Evolutionary conservation across 2,888 invertebrate genomes (phyloP).

Genomic region (Hofmannophila pseudospretella): DNA sequence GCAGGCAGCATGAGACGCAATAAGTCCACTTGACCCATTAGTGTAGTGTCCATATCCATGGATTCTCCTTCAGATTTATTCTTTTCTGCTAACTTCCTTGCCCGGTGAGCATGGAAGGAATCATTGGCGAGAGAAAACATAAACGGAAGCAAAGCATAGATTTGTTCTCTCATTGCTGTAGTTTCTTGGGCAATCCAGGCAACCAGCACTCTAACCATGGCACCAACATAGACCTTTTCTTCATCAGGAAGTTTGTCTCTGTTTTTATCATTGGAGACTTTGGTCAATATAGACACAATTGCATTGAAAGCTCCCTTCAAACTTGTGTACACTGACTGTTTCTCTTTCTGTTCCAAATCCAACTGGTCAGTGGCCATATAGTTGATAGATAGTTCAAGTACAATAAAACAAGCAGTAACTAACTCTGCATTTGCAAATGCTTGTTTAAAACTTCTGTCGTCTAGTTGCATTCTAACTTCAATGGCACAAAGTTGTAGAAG

Average conservation of each 20-base stretch:
- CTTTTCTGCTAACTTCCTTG: constrained; percentile 83
- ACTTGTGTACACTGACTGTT: constrained; percentile 92
- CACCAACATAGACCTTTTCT: constrained; percentile 89
- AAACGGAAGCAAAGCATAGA: constrained; percentile 89
- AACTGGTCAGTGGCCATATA: constrained; percentile 89
- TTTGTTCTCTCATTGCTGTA: constrained; percentile 89
- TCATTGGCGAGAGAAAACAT: constrained; percentile 89
- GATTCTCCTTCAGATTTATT: constrained; percentile 77
- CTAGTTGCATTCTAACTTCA: constrained; percentile 95
- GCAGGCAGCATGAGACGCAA: constrained; percentile 91
- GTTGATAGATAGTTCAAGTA: constrained; percentile 87
- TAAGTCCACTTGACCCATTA: constrained; percentile 82
- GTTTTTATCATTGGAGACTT: constrained; percentile 86
- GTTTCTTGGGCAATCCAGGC: constrained; percentile 96
- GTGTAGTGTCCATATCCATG: constrained; percentile 58
- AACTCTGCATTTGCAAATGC: constrained; percentile 86
- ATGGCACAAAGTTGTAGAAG: constrained; percentile 92
- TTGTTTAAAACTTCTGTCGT: constrained; percentile 89
- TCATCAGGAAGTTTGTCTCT: constrained; percentile 81
- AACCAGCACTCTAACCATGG: constrained; percentile 88
- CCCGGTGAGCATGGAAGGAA: constrained; percentile 85
- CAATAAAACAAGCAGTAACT: constrained; percentile 89
- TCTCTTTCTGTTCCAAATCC: constrained; percentile 93
- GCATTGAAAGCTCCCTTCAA: constrained; percentile 93
- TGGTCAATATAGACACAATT: constrained; percentile 84